These are phyloP conservation scores for Epistrophella euchroma DNA, from an alignment of 2,888 invertebrate species.

Conservation along the genomic window DNA sequence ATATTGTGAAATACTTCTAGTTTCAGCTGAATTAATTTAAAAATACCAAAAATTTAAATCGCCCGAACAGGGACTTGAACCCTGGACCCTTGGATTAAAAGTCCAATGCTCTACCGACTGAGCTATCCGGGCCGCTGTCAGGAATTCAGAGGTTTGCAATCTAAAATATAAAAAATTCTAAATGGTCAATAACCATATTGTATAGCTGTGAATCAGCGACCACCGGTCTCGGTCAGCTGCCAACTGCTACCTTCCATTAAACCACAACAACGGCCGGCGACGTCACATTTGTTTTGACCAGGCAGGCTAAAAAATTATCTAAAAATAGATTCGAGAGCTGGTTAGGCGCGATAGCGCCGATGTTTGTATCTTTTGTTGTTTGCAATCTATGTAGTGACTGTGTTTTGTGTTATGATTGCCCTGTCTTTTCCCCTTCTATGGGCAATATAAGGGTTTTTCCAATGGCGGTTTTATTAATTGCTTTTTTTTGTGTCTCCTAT, in stretches of 20 bases:
- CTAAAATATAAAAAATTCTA: conserved; percentile 12
- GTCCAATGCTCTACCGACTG: conserved; percentile 74
- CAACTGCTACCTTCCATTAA: conserved; percentile 37
- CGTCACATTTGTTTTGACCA: conserved; percentile 7
- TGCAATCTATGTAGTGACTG: conserved; percentile 43
- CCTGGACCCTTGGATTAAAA: conserved; percentile 75
- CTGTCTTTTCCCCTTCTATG: neutral
- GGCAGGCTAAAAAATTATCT: conserved; percentile 7
- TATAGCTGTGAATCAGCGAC: conserved; percentile 4
- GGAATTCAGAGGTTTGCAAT: conserved; percentile 6
- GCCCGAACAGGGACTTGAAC: conserved; percentile 73
- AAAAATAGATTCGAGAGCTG: conserved; percentile 44
- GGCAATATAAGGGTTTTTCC: conserved; percentile 24
- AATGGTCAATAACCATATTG: neutral
- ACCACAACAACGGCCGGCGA: neutral
- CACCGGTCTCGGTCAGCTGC: neutral
- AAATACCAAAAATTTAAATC: conserved; percentile 40
- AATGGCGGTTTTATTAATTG: conserved; percentile 33
- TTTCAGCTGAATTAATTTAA: neutral
- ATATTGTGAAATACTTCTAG: conserved; percentile 16
- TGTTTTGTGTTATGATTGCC: conserved; percentile 15
- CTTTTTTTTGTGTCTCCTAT: neutral
- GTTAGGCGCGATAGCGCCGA: conserved; percentile 19
- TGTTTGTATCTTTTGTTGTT: conserved; percentile 41
- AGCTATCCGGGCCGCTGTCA: conserved; percentile 66